A percentile compares a stretch with the other conserved stretches of the same genome.
Evolutionary conservation across 2,888 invertebrate species (phyloP).

Genomic region (Folsomia manolachei): DNA sequence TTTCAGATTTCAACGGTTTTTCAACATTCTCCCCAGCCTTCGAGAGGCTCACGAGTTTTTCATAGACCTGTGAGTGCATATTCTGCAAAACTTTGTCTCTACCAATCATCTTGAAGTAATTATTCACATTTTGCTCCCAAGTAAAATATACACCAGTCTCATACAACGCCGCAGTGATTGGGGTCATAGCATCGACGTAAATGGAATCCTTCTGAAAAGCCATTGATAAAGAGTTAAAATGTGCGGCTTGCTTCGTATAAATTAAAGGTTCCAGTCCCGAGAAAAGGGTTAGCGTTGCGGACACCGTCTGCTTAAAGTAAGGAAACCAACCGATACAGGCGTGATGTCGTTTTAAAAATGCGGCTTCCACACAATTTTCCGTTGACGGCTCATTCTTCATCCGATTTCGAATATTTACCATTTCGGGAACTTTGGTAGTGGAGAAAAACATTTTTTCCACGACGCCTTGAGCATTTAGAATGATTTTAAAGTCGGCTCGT

Average conservation of each 20-base stretch:
- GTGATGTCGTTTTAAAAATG: neutral
- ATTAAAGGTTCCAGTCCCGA: neutral
- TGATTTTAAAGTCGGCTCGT: conserved; percentile 8
- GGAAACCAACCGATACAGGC: conserved; percentile 21
- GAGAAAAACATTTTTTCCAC: conserved; percentile 15
- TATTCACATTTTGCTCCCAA: conserved; percentile 11
- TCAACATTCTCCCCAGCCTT: neutral
- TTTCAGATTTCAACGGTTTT: neutral
- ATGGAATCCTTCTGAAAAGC: conserved; percentile 18
- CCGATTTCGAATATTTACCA: conserved; percentile 4
- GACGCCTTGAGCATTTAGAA: conserved; percentile 17
- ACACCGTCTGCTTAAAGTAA: neutral
- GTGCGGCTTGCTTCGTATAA: neutral
- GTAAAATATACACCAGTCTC: neutral
- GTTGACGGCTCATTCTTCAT: neutral
- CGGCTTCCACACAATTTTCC: conserved; percentile 5
- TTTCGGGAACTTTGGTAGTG: neutral
- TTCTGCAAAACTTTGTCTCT: neutral
- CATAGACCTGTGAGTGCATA: neutral
- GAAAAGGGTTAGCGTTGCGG: neutral
- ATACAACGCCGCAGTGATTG: neutral
- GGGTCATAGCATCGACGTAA: conserved; percentile 17
- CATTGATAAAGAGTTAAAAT: neutral
- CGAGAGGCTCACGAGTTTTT: neutral
- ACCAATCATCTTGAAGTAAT: neutral